Percentiles rank a stretch among this genome's conserved stretches.
phyloP scores from a whole-genome alignment of 2,113 vertebrate species.

The Furnarius figulus region DNA sequence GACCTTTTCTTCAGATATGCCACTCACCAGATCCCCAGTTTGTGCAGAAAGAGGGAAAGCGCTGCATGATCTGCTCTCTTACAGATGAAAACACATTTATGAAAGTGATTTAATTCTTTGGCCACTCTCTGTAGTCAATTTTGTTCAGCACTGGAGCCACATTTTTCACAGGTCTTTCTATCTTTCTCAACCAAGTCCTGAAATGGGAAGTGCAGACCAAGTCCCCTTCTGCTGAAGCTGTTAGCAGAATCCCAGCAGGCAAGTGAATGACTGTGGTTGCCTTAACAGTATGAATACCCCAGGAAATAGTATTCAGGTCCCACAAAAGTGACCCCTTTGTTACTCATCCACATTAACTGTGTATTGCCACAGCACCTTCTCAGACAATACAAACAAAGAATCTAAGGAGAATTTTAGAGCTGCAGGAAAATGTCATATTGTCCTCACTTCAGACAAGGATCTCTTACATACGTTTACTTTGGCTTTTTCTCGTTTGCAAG shows the following conservation, averaged over 20 bases:
- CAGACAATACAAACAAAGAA: neutral
- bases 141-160: neutral
- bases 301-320: neutral
- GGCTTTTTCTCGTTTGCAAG: neutral
- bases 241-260: neutral
- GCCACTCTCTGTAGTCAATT: neutral
- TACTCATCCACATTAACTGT: neutral
- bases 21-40: neutral
- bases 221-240: neutral
- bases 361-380: neutral
- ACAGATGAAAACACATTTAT: neutral
- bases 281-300: neutral
- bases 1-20: neutral
- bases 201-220: neutral
- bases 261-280: neutral
- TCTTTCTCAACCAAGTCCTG: neutral
- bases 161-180: neutral
- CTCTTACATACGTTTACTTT: neutral
- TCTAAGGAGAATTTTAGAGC: neutral
- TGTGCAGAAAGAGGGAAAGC: neutral
- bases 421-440: neutral
- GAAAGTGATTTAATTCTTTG: neutral
- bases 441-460: conserved; percentile 5
- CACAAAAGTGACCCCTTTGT: neutral
- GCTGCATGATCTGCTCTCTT: neutral